These are phyloP conservation scores for Gryllus bimaculatus DNA, from an alignment of 1,140 invertebrate species.

Conservation along the genomic window DNA sequence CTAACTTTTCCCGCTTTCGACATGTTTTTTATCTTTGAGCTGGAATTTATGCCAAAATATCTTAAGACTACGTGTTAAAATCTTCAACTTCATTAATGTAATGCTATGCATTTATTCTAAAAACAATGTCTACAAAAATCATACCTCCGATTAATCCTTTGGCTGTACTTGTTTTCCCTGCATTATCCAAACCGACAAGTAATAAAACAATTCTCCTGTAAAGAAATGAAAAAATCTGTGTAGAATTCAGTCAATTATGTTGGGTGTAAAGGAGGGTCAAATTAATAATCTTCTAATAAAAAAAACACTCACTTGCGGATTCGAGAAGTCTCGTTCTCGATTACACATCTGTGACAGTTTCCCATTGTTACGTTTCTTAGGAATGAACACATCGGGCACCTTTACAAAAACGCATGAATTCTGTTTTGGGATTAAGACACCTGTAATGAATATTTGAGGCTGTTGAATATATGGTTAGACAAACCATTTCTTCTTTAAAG, in stretches of 20 bases:
- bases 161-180: conserved; percentile 74
- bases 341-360: not conserved
- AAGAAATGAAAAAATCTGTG: conserved; percentile 21
- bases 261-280: not conserved
- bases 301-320: not conserved
- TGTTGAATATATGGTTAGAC: too few relatives aligned
- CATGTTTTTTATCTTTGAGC: too few relatives aligned
- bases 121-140: not conserved
- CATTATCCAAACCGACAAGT: conserved; percentile 75
- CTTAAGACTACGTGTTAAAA: too few relatives aligned
- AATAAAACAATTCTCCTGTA: conserved; percentile 64
- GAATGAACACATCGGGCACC: too few relatives aligned
- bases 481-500: too few relatives aligned
- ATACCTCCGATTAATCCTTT: conserved; percentile 63
- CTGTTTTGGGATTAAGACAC: too few relatives aligned
- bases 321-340: not conserved
- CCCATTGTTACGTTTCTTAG: not conserved
- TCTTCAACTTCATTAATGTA: not conserved
- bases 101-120: not conserved
- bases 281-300: not conserved
- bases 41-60: too few relatives aligned
- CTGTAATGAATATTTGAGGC: too few relatives aligned
- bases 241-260: not conserved
- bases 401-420: too few relatives aligned
- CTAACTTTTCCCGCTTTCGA: too few relatives aligned